phyloP scores from a whole-genome alignment of 1,140 invertebrate genomes.

The Arctopsyche grandis region DNA sequence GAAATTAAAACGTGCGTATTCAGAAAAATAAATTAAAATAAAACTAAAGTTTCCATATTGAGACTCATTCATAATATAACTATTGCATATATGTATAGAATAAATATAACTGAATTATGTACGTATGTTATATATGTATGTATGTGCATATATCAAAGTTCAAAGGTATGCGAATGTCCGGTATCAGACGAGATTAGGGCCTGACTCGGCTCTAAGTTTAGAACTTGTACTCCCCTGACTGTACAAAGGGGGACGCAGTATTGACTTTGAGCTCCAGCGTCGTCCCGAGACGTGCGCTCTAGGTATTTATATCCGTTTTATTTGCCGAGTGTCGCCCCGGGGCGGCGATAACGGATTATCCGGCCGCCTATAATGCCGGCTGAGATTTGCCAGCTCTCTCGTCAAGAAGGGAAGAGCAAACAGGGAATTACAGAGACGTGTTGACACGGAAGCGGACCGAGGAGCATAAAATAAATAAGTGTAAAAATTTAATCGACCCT shows the following conservation, averaged over 20 bases:
- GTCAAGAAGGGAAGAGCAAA: constrained; percentile 1
- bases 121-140: no score
- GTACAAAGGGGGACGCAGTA: constrained; percentile 9
- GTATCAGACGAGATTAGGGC: background rate
- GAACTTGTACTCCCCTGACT: background rate
- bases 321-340: constrained; percentile 45
- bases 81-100: no score
- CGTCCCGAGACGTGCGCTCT: constrained; percentile 18
- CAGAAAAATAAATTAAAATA: background rate
- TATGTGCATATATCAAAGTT: no score
- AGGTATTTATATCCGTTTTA: constrained; percentile 51
- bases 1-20: constrained; percentile 23
- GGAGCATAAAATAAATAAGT: background rate
- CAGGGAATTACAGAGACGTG: constrained; percentile 3
- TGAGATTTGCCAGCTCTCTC: constrained; percentile 1
- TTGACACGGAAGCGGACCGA: constrained; percentile 10
- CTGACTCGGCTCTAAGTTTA: background rate
- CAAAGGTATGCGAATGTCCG: background rate
- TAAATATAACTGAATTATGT: background rate
- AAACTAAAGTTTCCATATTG: no score
- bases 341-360: constrained; percentile 44
- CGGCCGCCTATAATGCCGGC: constrained; percentile 19
- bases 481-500: background rate
- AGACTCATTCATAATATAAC: no score
- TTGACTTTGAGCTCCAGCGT: constrained; percentile 33